Percentiles rank a stretch among this genome's conserved stretches.
These are phyloP conservation scores for Cenopis cana DNA, from an alignment of 2,888 invertebrate species.

Conservation along the genomic window DNA sequence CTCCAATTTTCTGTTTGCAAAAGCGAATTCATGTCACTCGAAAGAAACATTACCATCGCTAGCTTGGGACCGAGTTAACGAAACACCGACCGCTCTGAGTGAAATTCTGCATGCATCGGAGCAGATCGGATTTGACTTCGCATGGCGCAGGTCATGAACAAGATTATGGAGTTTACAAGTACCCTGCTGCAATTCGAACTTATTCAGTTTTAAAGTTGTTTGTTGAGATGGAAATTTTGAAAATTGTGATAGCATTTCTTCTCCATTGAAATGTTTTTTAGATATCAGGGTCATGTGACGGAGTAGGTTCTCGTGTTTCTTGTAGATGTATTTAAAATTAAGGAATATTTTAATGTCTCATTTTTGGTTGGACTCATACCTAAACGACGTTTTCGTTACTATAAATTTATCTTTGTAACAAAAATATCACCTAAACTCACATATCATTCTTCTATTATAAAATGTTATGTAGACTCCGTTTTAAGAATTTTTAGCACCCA, in stretches of 20 bases:
- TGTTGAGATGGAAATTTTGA: not conserved
- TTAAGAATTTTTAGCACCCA: too few relatives aligned
- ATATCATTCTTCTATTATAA: too few relatives aligned
- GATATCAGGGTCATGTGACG: too few relatives aligned
- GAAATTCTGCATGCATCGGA: not conserved
- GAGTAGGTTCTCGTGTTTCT: too few relatives aligned
- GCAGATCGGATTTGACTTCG: conserved; percentile 8
- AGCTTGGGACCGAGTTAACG: conserved; percentile 1
- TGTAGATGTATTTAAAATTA: too few relatives aligned
- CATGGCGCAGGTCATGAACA: conserved; percentile 8
- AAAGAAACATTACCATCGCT: conserved; percentile 1
- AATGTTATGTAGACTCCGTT: too few relatives aligned
- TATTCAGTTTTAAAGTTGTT: conserved; percentile 6
- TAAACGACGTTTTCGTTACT: too few relatives aligned
- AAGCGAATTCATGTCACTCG: conserved; percentile 2
- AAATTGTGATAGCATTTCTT: not conserved
- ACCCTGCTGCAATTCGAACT: conserved; percentile 6
- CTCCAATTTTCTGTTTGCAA: not conserved
- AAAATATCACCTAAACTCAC: too few relatives aligned
- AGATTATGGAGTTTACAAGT: conserved; percentile 9
- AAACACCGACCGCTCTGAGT: not conserved
- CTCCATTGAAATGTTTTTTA: not conserved
- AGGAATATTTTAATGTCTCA: too few relatives aligned
- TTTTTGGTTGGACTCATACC: too few relatives aligned
- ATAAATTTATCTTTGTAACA: too few relatives aligned